These are phyloP conservation scores for Auanema freiburgensis DNA, from an alignment of 2,888 invertebrate species.

Conservation along the genomic window DNA sequence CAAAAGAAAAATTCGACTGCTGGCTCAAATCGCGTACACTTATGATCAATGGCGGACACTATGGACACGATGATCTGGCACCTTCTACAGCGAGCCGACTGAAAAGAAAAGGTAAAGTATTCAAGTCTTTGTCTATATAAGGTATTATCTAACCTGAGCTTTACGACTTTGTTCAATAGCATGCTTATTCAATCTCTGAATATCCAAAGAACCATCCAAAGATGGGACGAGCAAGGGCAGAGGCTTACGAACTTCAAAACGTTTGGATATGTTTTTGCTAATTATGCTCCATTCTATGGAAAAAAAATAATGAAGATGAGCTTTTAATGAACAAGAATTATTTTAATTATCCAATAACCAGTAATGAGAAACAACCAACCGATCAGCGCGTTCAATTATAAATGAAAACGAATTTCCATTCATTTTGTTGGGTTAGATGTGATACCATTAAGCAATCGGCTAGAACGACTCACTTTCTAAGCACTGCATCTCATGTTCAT, in stretches of 20 bases:
- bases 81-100: not conserved
- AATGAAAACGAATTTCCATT: not conserved
- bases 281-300: slow-evolving; percentile 9
- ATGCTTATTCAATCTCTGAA: slow-evolving; percentile 9
- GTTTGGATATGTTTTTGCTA: not conserved
- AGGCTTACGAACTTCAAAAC: slow-evolving; percentile 9
- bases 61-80: not conserved
- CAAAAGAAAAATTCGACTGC: slow-evolving; percentile 8
- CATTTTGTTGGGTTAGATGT: not conserved
- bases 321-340: no score
- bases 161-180: slow-evolving; percentile 12
- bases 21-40: slow-evolving; percentile 5
- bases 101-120: not conserved
- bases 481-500: slow-evolving; percentile 13
- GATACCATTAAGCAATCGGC: not conserved
- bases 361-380: not conserved
- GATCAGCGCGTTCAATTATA: not conserved
- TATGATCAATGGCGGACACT: not conserved
- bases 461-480: slow-evolving; percentile 11
- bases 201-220: slow-evolving; percentile 16
- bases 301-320: no score
- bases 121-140: not conserved
- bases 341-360: no score
- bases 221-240: slow-evolving; percentile 11
- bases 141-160: slow-evolving; percentile 8